Base-by-base conservation (phyloP, 2,797 vertebrate species). In the Ctenochaetus hawaiiensis region DNA sequence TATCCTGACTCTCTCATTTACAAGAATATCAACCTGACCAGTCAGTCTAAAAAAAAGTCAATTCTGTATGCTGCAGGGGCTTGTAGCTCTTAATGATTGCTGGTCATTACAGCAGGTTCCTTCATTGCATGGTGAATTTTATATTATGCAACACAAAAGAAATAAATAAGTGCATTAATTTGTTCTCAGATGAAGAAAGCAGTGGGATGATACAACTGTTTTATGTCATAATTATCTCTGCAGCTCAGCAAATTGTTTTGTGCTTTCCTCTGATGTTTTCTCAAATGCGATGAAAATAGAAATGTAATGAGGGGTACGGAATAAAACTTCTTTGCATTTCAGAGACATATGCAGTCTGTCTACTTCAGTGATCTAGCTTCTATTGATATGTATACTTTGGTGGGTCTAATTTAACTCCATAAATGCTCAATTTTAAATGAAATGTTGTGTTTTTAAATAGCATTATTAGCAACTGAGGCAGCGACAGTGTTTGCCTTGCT, bases 301-400 rank as follows among this genome's bases (percentile, higher is more conserved):
- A 83, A 80, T 69, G 75, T 89, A 93, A 92, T 89, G 83, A 93
- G 89, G 65, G 70, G 59, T 67, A 75, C 62, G 82, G 84, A 89
- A 89, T 82, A 87, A 88, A 92, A 75, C 64, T 74, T 79, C 78
- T 91, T 88, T 88, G 90, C 82, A 83, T 92, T 94, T 87, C 67
- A 86, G 81, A 83, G 75, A 78, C 86, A 85, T 77, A 54, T 75
- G 82, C 67, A 83, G 80, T 64, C 83, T 81, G 67, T 67, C 63
- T 69, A 59, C 77, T 84, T 82, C 78, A 51, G 30, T 81, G 80
- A 76, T 52, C 87, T 61, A 72, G 83, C 88, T 90, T 82, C 80
- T 86, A 74, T 75, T 87, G 62, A 89, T 89, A 80, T 90, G 68
- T 87, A 79, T 77, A 78, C 91, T 91, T 92, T 88, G 89, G 86